Conservation (phyloP, 2,113 vertebrate species). For the Xiphophorus couchianus region DNA sequence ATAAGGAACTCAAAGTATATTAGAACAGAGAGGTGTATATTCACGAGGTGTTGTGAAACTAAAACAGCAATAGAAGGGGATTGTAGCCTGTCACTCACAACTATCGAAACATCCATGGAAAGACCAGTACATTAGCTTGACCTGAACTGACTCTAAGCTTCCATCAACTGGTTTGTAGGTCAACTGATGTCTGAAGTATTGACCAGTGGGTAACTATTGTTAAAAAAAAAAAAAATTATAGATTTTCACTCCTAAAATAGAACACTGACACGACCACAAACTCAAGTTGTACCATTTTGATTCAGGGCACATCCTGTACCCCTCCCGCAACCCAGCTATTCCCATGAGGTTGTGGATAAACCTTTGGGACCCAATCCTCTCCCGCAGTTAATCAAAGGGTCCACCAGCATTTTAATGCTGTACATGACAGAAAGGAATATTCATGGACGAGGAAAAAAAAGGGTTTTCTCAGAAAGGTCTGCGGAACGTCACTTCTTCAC, state of each 20-base stretch:
- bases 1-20: too few relatives aligned
- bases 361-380: constrained; percentile 18
- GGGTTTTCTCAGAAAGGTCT: background rate
- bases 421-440: background rate
- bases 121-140: constrained; percentile 7
- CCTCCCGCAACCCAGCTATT: background rate
- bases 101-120: constrained; percentile 20
- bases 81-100: background rate
- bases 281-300: constrained; percentile 15
- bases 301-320: constrained; percentile 30
- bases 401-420: constrained; percentile 11
- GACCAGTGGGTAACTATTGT: constrained; percentile 37
- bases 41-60: background rate
- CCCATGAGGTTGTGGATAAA: constrained; percentile 31
- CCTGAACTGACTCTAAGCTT: background rate
- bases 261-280: constrained; percentile 9
- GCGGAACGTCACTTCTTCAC: constrained; percentile 9
- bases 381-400: constrained; percentile 5
- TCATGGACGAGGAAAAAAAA: too few relatives aligned
- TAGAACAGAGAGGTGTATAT: background rate
- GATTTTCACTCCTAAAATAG: constrained; percentile 46
- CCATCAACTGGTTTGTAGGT: background rate
- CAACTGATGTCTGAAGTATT: constrained; percentile 43
- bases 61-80: background rate
- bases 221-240: constrained; percentile 47